These are phyloP conservation scores for Luperina testacea DNA, from an alignment of 2,888 invertebrate species.

Conservation along the genomic window DNA sequence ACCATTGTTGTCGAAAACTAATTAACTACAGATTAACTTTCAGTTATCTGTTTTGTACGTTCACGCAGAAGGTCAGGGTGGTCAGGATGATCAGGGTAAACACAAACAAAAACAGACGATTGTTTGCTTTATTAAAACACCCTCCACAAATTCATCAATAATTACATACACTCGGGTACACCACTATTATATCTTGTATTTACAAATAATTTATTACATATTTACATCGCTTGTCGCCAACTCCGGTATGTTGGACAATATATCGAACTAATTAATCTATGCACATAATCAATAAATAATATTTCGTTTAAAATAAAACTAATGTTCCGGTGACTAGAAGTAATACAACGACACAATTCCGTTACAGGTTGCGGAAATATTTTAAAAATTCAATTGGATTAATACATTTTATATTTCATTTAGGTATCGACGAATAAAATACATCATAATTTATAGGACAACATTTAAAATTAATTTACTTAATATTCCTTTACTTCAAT, in stretches of 20 bases:
- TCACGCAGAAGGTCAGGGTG: slow-evolving; percentile 14
- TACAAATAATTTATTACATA: slow-evolving; percentile 80
- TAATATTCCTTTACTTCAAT: slow-evolving; percentile 51
- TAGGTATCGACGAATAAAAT: slow-evolving; percentile 63
- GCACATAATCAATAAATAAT: slow-evolving; percentile 57
- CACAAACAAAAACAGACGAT: slow-evolving; percentile 68
- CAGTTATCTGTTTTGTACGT: slow-evolving; percentile 12
- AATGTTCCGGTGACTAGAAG: slow-evolving; percentile 65
- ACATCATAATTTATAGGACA: slow-evolving; percentile 60
- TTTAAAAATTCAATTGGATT: slow-evolving; percentile 58
- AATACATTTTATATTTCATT: slow-evolving; percentile 61
- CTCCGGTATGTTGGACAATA: slow-evolving; percentile 59
- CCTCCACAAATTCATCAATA: slow-evolving; percentile 84
- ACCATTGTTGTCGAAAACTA: slow-evolving; percentile 2
- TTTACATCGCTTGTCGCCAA: slow-evolving; percentile 74
- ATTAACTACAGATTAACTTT: slow-evolving; percentile 1
- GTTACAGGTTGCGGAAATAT: slow-evolving; percentile 44
- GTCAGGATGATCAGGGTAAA: slow-evolving; percentile 38
- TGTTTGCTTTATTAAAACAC: slow-evolving; percentile 89
- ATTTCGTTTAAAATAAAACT: slow-evolving; percentile 58
- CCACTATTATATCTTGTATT: slow-evolving; percentile 80
- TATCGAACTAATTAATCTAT: slow-evolving; percentile 62
- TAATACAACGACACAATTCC: slow-evolving; percentile 58
- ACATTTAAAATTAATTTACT: slow-evolving; percentile 65
- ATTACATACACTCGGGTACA: slow-evolving; percentile 85